phyloP scores from a whole-genome alignment of 2,888 invertebrate genomes.

The Branchipolynoe longqiensis region DNA sequence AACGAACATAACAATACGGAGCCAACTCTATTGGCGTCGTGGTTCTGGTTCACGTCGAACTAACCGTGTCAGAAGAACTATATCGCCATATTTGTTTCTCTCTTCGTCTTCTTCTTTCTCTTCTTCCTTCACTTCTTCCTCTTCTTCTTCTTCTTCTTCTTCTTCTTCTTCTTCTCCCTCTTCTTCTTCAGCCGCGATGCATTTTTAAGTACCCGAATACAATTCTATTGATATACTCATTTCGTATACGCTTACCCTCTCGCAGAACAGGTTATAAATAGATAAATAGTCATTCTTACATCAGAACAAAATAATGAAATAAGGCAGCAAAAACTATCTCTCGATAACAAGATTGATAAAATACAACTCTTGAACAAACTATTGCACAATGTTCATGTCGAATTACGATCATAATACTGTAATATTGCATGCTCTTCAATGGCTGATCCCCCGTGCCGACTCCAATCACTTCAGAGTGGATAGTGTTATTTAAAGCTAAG shows the following conservation, averaged over 20 bases:
- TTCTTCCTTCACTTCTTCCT: no score
- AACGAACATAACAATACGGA: slow-evolving; percentile 52
- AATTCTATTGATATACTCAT: slow-evolving; percentile 27
- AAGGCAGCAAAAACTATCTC: slow-evolving; percentile 35
- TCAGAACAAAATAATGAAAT: slow-evolving; percentile 43
- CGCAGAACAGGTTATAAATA: slow-evolving; percentile 40
- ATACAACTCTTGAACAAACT: slow-evolving; percentile 57
- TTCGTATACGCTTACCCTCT: slow-evolving; percentile 8
- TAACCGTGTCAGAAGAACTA: background rate
- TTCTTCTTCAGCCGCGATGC: no score
- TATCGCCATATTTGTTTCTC: slow-evolving; percentile 19
- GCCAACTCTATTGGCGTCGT: slow-evolving; percentile 7
- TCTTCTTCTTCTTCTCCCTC: no score
- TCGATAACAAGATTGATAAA: slow-evolving; percentile 54
- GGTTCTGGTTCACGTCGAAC: background rate
- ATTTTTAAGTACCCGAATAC: slow-evolving; percentile 1
- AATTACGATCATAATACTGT: slow-evolving; percentile 49
- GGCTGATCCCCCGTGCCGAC: slow-evolving; percentile 55
- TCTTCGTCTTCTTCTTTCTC: no score
- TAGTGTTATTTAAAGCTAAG: slow-evolving; percentile 47
- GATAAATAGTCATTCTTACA: slow-evolving; percentile 39
- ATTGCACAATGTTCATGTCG: slow-evolving; percentile 46
- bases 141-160: no score
- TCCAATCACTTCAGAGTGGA: slow-evolving; percentile 51
- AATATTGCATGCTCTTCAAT: slow-evolving; percentile 49